phyloP scores from a whole-genome alignment of 2,888 invertebrate species.

The Eristalinus sepulchralis region DNA sequence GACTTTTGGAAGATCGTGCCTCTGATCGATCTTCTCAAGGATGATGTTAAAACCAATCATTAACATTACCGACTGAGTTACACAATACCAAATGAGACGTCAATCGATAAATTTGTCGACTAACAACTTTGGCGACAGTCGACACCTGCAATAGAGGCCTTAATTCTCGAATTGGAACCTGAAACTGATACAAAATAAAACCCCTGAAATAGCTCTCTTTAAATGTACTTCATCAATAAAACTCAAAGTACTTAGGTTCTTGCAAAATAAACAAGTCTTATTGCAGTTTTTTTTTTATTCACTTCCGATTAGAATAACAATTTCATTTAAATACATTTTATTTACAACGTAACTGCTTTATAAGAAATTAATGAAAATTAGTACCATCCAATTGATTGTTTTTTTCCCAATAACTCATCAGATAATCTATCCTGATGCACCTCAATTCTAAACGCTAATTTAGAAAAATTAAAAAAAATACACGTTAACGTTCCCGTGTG shows the following conservation, averaged over 20 bases:
- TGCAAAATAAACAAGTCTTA: slow-evolving; percentile 54
- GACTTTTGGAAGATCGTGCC: no score
- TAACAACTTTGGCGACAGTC: no score
- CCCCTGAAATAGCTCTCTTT: no score
- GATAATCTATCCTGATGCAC: neutral
- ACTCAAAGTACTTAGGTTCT: neutral
- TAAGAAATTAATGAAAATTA: slow-evolving; percentile 28
- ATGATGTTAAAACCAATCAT: no score
- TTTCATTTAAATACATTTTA: slow-evolving; percentile 44
- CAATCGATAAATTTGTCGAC: no score
- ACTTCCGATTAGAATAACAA: slow-evolving; percentile 51
- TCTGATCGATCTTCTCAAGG: no score
- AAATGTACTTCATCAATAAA: neutral
- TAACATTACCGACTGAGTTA: no score
- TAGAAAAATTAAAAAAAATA: neutral
- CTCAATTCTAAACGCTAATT: neutral
- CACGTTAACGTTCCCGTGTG: neutral
- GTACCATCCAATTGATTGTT: slow-evolving; percentile 34
- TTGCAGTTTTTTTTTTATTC: slow-evolving; percentile 52
- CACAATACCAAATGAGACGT: no score
- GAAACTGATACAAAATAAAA: no score
- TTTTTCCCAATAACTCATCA: slow-evolving; percentile 60
- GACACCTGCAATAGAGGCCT: no score
- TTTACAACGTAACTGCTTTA: slow-evolving; percentile 51
- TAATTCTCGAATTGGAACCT: no score